Evolutionary conservation across 2,113 vertebrate species (phyloP), one percentile per base, ranked within the genome.

Genomic region (Tragelaphus strepsiceros): DNA sequence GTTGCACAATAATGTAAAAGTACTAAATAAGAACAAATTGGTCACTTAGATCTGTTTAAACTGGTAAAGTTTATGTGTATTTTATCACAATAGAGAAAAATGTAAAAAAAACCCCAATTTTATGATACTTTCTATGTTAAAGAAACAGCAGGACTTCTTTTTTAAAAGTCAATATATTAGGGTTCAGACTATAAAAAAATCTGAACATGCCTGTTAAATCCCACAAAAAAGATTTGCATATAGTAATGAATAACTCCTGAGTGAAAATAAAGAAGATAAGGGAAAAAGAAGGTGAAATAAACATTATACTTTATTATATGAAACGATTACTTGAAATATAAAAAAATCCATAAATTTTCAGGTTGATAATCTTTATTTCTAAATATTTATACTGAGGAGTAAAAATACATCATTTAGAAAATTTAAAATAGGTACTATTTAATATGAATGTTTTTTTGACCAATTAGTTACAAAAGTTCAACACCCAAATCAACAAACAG

Each of bases 401-500:
- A 97, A 96, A 49, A 96, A 32, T 95, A 97, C 28, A 7, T 71
- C 61, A 32, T 89, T 92, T 90, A 74, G 7, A 56, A 94, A 84
- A 96, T 19, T 95, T 67, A 97, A 94, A 71, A 14, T 96, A 97
- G 5, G 0, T 82, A 82, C 86, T 30, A 83, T 12, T 14, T 78
- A 35, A 43, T 97, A 94, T 0, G 0, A 97, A 94, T 39, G 62
- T 30, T 35, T 96, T 39, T 59, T 97, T 88, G 17, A 97, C 77
- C 10, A 93, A 94, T 94, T 24, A 3, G 28, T 97, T 96, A 97
- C 85, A 95, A 88, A 97, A 97, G 80, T 87, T 21, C 1, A 89
- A 61, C 8, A 95, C 15, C 59, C 78, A 30, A 82, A 92, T 86
- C 14, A 92, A n/a, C 86, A 53, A 88, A 92, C 26, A 94, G 84